Base-by-base conservation (phyloP, 2,888 invertebrate species). In the Lypha dubia region DNA sequence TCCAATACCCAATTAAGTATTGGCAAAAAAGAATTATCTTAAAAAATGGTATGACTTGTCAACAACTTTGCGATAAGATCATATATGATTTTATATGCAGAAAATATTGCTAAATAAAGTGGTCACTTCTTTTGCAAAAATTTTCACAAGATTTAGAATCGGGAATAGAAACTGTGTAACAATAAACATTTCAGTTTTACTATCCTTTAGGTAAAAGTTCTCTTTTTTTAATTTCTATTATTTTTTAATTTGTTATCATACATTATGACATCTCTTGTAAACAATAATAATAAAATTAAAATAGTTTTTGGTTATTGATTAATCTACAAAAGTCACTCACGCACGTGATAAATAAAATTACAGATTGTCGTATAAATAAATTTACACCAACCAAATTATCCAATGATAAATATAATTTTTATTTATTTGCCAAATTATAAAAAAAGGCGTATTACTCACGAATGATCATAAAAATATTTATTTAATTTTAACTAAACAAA, bases 401-500 rank as follows among this genome's bases (percentile, higher is more conserved):
- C 38, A 56, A 32, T 15, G 58, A 8, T 8, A 28, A 4, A 28
- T 62, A 7, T 11, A 17, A 22, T 41, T 38, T 41, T 22, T 62
- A 8, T n/a, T 20, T 62, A 17, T 41, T 62, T 20, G n/a, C 9
- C 15, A 49, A 28, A n/a, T n/a, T n/a, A n/a, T n/a, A n/a, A n/a
- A n/a, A 41, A 70, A 68, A 20, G 41, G 41, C 24, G 24, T 38
- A 53, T 68, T 24, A 41, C n/a, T 41, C 53, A 53, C n/a, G 24
- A 51, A 13, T 68, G 11, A 53, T 24, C 41, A 68, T 24, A 68
- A 53, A 68, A 53, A 68, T 38, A n/a, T 53, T 68, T 53, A 24
- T 68, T 53, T 41, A 68, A 53, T 15, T 41, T 38, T 38, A 35
- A 22, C 5, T 49, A 24, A 35, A 24, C 11, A 49, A 41, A 17